Evolutionary conservation across 2,888 invertebrate species (phyloP), one percentile per base, ranked within the genome.

Genomic region (Amiota mariae): DNA sequence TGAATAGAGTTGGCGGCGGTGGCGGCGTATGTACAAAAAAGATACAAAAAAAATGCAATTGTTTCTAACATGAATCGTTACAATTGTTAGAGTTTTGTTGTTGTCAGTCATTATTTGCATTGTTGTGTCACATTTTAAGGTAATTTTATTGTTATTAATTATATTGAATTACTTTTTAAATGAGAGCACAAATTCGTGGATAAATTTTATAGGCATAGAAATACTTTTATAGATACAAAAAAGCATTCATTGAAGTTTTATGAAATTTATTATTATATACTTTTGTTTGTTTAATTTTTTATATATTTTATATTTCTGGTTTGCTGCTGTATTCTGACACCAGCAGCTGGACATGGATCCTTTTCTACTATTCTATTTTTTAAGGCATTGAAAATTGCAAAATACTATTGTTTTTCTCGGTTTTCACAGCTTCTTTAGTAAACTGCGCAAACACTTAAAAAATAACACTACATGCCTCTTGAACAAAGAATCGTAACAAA

Each of bases 61-160:
- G 73, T 71, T 36, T 48, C 67, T 18, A 54, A 85, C 85, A 83
- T 77, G 73, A 73, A 73, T 68, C 76, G 70, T 78, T 51, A 70
- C 56, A 71, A 61, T 76, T 77, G 67, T 59, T 57, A 48, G 13
- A 46, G 59, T 70, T 73, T 73, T 80, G 56, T 73, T 71, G 72
- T 78, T 77, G 70, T 66, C 76, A 78, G 77, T 73, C 54, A n/a
- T 24, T 67, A 66, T 15, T 54, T 12, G 72, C 72, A 70, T 80
- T 78, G 78, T 85, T 86, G 84, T 86, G 82, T 86, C 81, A 79
- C 48, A 84, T 80, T 81, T 83, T 85, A 81, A 75, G 75, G 80
- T 81, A 68, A 83, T 86, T 85, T 86, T 78, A 86, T 83, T 83
- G 86, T 83, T 81, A 77, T 83, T 86, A 86, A 83, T 83, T 85